Evolutionary conservation across 2,797 vertebrate genomes (phyloP).

Genomic region (Phrynocephalus guinanensis): DNA sequence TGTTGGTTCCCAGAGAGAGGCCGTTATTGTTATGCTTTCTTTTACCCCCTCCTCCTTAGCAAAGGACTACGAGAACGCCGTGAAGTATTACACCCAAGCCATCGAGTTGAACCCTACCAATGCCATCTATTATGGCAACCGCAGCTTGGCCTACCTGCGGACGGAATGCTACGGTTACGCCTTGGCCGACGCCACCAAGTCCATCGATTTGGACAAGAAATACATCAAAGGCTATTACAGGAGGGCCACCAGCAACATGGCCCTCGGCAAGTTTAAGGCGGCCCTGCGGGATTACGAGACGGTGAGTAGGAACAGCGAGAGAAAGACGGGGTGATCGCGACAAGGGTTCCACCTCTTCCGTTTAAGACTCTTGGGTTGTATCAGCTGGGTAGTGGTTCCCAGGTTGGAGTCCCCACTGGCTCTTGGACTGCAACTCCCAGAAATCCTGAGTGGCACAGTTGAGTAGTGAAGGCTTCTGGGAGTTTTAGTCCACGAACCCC

Average conservation of each 20-base stretch:
- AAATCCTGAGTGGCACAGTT: no score
- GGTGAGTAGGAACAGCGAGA: conserved; percentile 75
- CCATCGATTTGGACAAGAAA: conserved; percentile 91
- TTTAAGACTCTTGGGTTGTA: accelerated
- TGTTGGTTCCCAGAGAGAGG: not conserved
- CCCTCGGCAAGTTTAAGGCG: conserved; percentile 93
- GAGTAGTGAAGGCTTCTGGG: no score
- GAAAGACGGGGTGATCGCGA: accelerated
- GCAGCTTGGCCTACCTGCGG: conserved; percentile 95
- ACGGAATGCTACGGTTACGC: conserved; percentile 96
- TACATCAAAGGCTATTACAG: conserved; percentile 97
- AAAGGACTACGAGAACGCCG: conserved; percentile 95
- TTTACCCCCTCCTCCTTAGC: conserved; percentile 39
- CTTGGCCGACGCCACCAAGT: conserved; percentile 89
- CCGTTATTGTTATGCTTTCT: not conserved
- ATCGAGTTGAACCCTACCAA: conserved; percentile 89
- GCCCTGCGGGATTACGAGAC: conserved; percentile 95
- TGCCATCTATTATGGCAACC: conserved; percentile 94
- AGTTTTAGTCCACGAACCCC: no score
- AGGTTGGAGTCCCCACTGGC: no score
- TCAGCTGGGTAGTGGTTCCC: no score
- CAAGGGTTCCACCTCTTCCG: accelerated
- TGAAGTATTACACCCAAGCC: conserved; percentile 92
- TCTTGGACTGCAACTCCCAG: no score
- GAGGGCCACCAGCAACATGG: conserved; percentile 95